Evolutionary conservation across 2,888 invertebrate species (phyloP).

Genomic region (Pollenia griseotomentosa): DNA sequence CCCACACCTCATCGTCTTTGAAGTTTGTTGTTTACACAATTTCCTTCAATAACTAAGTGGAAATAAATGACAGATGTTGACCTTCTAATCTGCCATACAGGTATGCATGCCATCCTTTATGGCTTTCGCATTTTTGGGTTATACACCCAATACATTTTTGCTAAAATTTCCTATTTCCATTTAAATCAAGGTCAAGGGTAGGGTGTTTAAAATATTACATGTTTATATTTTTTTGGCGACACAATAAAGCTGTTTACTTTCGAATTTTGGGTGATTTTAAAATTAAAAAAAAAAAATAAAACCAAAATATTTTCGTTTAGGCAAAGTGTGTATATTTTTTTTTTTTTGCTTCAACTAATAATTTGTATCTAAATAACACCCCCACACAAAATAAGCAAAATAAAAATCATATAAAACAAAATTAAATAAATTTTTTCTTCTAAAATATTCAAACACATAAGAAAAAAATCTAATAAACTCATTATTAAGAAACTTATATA

Average conservation of each 20-base stretch:
- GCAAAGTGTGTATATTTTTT: constrained; percentile 30
- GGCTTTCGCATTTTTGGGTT: too few species aligned
- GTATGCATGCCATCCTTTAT: too few species aligned
- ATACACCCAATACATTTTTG: background rate
- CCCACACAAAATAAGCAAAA: constrained; percentile 62
- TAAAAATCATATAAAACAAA: constrained; percentile 22
- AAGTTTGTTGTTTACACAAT: too few species aligned
- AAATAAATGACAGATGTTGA: too few species aligned
- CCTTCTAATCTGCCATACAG: too few species aligned
- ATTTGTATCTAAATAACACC: constrained; percentile 48
- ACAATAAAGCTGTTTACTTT: background rate
- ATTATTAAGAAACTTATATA: constrained; percentile 43
- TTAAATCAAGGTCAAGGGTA: background rate
- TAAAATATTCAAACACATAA: constrained; percentile 36
- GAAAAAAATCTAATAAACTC: constrained; percentile 48
- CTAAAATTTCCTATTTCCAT: background rate
- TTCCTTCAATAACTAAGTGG: too few species aligned
- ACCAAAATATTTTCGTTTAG: constrained; percentile 61
- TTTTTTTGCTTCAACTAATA: constrained; percentile 12
- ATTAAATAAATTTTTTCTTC: constrained; percentile 24
- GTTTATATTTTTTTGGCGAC: constrained; percentile 1
- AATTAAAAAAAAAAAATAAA: constrained; percentile 17
- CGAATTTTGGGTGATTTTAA: background rate
- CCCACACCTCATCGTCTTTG: too few species aligned
- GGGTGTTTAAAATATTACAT: background rate